Percentiles rank a stretch among this genome's conserved stretches.
These are phyloP conservation scores for Myrmecobius fasciatus DNA, from an alignment of 2,113 vertebrate genomes.

Conservation along the genomic window DNA sequence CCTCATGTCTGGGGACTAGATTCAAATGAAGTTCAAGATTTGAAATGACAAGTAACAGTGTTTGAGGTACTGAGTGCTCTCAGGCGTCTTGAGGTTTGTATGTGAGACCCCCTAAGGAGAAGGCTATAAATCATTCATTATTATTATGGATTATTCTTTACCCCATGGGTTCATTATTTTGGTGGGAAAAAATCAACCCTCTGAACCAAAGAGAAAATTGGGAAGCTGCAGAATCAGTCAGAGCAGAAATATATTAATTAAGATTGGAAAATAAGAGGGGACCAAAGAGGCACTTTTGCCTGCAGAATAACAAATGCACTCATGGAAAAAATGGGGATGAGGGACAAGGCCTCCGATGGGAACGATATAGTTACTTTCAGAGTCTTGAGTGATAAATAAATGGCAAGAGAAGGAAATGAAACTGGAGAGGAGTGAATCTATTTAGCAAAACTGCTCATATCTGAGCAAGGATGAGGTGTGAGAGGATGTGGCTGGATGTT, in stretches of 20 bases:
- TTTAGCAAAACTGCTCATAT: not conserved
- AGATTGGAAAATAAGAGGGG: not conserved
- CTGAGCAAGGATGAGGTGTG: not conserved
- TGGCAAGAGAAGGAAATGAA: conserved; percentile 22
- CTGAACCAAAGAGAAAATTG: conserved; percentile 51
- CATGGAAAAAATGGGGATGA: not conserved
- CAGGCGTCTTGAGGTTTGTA: not conserved
- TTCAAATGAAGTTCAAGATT: conserved; percentile 48
- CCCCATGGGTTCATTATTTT: conserved; percentile 32
- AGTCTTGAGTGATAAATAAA: not conserved
- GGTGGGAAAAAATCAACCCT: conserved; percentile 30
- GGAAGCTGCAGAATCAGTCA: not conserved
- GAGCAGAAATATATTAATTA: conserved; percentile 28
- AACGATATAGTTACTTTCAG: conserved; percentile 32
- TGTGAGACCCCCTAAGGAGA: conserved; percentile 12
- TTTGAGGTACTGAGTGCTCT: conserved; percentile 15
- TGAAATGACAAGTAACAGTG: conserved; percentile 46
- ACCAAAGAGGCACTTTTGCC: not conserved
- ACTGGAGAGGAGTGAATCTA: conserved; percentile 2
- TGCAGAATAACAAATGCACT: conserved; percentile 40
- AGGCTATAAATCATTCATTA: conserved; percentile 42
- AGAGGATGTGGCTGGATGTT: not conserved
- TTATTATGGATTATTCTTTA: conserved; percentile 44
- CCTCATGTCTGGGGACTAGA: not conserved
- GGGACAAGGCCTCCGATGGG: not conserved